phyloP scores from a whole-genome alignment of 2,888 invertebrate genomes.

The Dryococelus australis region DNA sequence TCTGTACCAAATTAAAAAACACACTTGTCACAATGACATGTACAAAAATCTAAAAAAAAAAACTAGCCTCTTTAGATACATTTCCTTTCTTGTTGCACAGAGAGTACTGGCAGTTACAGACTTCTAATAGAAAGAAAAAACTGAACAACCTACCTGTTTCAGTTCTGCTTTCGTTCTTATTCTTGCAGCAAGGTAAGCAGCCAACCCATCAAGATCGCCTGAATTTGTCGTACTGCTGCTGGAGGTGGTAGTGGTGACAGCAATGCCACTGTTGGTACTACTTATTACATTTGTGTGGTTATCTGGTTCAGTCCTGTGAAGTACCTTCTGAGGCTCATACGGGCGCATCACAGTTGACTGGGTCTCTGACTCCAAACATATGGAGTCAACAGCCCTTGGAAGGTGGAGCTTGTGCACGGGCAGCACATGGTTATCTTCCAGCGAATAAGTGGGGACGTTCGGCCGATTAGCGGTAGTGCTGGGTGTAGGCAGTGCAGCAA shows the following conservation, averaged over 20 bases:
- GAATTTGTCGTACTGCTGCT: slow-evolving; percentile 50
- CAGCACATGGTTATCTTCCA: slow-evolving; percentile 34
- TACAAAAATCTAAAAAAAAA: no score
- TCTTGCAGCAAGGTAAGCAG: slow-evolving; percentile 71
- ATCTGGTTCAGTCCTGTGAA: background rate
- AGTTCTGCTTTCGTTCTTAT: slow-evolving; percentile 88
- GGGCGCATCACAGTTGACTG: background rate
- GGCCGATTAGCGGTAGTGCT: slow-evolving; percentile 37
- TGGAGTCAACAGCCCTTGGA: slow-evolving; percentile 37
- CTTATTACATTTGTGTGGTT: background rate
- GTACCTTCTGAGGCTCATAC: background rate
- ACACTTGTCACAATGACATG: no score
- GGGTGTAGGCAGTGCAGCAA: slow-evolving; percentile 24
- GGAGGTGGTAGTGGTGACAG: slow-evolving; percentile 22
- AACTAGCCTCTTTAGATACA: no score
- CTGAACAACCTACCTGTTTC: slow-evolving; percentile 61
- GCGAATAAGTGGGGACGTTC: slow-evolving; percentile 32
- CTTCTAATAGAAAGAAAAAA: background rate
- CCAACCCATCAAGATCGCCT: slow-evolving; percentile 61
- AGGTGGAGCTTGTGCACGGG: slow-evolving; percentile 36
- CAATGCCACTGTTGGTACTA: slow-evolving; percentile 28
- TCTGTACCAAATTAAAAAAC: no score
- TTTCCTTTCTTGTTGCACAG: no score
- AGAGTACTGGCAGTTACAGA: no score
- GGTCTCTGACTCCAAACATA: slow-evolving; percentile 25